Base-by-base conservation (phyloP, 2,888 invertebrate species). In the Drosophila borborema region DNA sequence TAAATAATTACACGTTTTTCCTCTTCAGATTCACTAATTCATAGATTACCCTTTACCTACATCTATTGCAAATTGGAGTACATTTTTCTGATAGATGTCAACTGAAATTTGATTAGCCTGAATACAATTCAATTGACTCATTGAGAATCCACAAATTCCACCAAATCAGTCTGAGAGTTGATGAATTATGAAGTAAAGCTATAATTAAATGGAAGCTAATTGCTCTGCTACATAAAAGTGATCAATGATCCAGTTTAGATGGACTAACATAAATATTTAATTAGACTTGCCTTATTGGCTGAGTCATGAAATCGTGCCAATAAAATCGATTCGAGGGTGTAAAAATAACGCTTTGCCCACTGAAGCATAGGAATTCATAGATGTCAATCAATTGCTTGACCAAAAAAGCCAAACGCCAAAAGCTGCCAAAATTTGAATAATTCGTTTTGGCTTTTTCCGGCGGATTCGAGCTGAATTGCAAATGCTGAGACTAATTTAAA, bases 391-490 rank as follows among this genome's bases (percentile, higher is more conserved):
- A 51, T 38, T 18, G 51, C 23, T 23, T 51, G 64, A n/a, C 68
- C 68, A 79, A 49, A 79, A 67, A 40, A 31, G 18, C 40, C 23
- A 56, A 36, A 16, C 46, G 53, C 20, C 5, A 43, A n/a, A 36
- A 60, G 53, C 53, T 46, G 66, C 63, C 77, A 73, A 59, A 51
- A 60, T 14, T 20, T 2, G 5, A 3, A 20, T 1, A 3, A 6
- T 45, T 45, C 20, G n/a, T 2, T 40, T 43, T 20, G 18, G 43
- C 63, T 18, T 53, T 60, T 61, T 62, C 61, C 68, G 56, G 64
- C 31, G 9, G 36, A 70, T 58, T 62, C 43, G 64, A 46, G 18
- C 60, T 55, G 81, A 70, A 70, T 80, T 62, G 3, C 7, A n/a
- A 76, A 54, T 70, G n/a, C 38, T 69, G 53, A 49, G 9, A 43